Base-by-base conservation (phyloP, 2,797 vertebrate species). In the Anguilla pacifica region DNA sequence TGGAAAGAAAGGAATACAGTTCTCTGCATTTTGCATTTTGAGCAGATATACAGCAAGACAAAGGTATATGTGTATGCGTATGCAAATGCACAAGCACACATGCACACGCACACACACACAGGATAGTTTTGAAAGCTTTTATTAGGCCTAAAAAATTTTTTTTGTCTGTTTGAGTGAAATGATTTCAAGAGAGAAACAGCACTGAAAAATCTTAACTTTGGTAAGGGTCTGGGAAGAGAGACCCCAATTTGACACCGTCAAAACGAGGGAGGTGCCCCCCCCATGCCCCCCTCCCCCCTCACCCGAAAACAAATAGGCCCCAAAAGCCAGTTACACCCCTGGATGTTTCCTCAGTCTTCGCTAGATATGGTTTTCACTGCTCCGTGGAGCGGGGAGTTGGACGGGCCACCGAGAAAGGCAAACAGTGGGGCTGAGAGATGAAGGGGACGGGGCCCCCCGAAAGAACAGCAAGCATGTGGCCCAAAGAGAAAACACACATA, bases 351-450 rank as follows among this genome's bases (percentile, higher is more conserved):
- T 81, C 77, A 4, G 43, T 83, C 59, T 87, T 79, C 74, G 61
- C 61, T 19, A 55, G 64, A 57, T 82, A 74, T 39, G 35, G 86
- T 83, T 87, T 86, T 90, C 89, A 67, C 86, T 87, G 88, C 85
- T 53, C 89, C 87, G 59, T 90, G 91, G 91, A 86, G 59, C 35
- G 81, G 89, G 86, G 88, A 92, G 84, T 84, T 82, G 89, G 88
- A 89, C 89, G 72, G 22, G 89, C 77, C 90, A 88, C 86, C 88
- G 83, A 87, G 79, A 84, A 92, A 92, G 89, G 91, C 92, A 93
- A 93, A 92, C 89, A 90, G 90, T 89, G 43, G 5, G 89, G 91
- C 90, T 86, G 64, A 59, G 85, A 86, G 77, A 85, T 84, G 77
- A 85, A 87, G 89, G 89, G 79, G 86, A 85, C 77, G 1, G n/a